phyloP scores from a whole-genome alignment of 2,113 vertebrate genomes.

The Semnornis frantzii region DNA sequence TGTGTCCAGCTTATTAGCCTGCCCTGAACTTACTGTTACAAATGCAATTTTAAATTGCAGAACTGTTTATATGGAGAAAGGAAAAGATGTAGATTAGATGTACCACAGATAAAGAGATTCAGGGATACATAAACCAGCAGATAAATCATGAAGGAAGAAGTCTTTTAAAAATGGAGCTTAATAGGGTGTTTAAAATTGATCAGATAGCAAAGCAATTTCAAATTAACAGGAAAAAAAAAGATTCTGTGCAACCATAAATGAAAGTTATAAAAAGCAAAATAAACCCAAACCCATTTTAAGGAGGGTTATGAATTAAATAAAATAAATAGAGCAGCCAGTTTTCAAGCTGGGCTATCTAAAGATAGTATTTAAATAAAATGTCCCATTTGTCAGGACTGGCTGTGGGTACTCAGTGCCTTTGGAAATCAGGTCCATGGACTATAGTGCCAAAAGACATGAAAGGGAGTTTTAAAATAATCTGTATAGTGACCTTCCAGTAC shows the following conservation, averaged over 20 bases:
- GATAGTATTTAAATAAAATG: neutral
- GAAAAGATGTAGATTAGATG: neutral
- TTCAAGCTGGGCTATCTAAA: neutral
- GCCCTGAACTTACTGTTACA: neutral
- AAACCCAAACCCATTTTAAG: neutral
- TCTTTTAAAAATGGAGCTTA: neutral
- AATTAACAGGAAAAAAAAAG: neutral
- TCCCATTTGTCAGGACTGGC: neutral
- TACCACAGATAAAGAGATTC: neutral
- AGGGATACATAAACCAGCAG: neutral
- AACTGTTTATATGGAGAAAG: neutral
- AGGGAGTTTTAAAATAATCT: neutral
- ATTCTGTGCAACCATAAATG: neutral
- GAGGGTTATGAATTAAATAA: neutral
- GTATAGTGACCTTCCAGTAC: too few species aligned
- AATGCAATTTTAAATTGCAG: neutral
- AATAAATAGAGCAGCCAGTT: neutral
- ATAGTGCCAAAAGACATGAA: neutral
- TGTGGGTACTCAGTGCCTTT: neutral
- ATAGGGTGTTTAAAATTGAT: neutral
- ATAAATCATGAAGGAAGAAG: neutral
- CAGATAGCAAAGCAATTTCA: neutral
- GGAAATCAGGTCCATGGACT: neutral
- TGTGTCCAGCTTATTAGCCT: neutral
- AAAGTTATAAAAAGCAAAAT: neutral